phyloP scores from a whole-genome alignment of 2,797 vertebrate species.

The Australoheros facetus region DNA sequence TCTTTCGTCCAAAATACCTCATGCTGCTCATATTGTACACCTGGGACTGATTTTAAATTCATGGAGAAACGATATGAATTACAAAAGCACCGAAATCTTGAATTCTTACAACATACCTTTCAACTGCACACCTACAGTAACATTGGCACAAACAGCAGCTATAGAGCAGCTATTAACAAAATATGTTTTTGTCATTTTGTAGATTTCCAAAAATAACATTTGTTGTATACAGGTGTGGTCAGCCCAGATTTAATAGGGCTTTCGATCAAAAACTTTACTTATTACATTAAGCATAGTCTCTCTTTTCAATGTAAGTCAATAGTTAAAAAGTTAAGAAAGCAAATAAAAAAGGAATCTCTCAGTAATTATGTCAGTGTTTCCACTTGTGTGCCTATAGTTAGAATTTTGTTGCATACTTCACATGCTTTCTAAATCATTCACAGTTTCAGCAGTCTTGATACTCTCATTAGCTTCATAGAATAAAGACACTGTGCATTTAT shows the following conservation, averaged over 20 bases:
- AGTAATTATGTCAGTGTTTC: background rate
- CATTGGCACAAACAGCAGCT: background rate
- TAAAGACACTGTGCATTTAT: background rate
- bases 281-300: background rate
- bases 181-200: background rate
- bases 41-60: slow-evolving; percentile 19
- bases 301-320: background rate
- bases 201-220: no score
- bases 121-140: background rate
- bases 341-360: background rate
- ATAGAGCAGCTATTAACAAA: background rate
- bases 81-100: slow-evolving; percentile 3
- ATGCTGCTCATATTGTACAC: slow-evolving; percentile 42
- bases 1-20: slow-evolving; percentile 27
- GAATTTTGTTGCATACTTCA: background rate
- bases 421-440: slow-evolving; percentile 19
- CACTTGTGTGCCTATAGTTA: background rate
- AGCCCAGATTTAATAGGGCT: background rate
- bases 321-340: background rate
- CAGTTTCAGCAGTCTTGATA: slow-evolving; percentile 21
- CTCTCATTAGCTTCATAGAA: slow-evolving; percentile 35
- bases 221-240: background rate
- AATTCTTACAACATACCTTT: background rate
- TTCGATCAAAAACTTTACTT: background rate
- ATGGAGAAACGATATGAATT: slow-evolving; percentile 29